Evolutionary conservation across 64 coral and sea anemone genomes (phyloP), one percentile per base, ranked within the genome.

Genomic region (Stichodactyla mertensii): DNA sequence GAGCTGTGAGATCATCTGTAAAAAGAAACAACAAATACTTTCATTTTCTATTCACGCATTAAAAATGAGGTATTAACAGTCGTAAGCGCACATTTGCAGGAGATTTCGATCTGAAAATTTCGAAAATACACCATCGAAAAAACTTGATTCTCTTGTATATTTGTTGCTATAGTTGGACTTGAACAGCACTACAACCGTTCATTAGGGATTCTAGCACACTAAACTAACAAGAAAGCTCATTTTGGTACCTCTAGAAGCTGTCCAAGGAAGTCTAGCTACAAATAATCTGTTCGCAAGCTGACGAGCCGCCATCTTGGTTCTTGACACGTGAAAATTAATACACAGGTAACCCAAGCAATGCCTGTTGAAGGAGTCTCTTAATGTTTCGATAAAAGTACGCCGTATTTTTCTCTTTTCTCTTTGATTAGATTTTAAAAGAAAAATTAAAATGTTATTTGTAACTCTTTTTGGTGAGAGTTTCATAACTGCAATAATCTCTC

Each of bases 261-360:
- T 95, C 93, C 93, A 95, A 14, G 93, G 93, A 45, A 95, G 84
- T 79, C 77, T 82, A 51, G 90, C 90, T 9, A 95, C 93, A 86
- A 95, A 95, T 20, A 95, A 23, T 71, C 78, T 53, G 36, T 86
- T 57, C 54, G 80, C 69, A 69, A 62, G 10, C 13, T 82, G 57
- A 52, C 89, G 13, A 52, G 28, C 83, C 84, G 92, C 93, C 93
- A 95, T 95, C 57, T 95, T 95, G 77, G 19, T 55, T 22, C 9
- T 54, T 4, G 0, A 1, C 80, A 82, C 80, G 80, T 82, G 69
- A 74, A 74, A 23, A 26, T 0, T 15, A 10, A 55, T 54, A 57
- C 52, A 82, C 80, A 81, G 79, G 79, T 6, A 81, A 52, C 79
- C 79, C 79, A 81, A 81, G 16, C 71, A 45, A 45, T 45, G 36